phyloP scores from a whole-genome alignment of 2,797 vertebrate genomes.

The Peromyscus eremicus region DNA sequence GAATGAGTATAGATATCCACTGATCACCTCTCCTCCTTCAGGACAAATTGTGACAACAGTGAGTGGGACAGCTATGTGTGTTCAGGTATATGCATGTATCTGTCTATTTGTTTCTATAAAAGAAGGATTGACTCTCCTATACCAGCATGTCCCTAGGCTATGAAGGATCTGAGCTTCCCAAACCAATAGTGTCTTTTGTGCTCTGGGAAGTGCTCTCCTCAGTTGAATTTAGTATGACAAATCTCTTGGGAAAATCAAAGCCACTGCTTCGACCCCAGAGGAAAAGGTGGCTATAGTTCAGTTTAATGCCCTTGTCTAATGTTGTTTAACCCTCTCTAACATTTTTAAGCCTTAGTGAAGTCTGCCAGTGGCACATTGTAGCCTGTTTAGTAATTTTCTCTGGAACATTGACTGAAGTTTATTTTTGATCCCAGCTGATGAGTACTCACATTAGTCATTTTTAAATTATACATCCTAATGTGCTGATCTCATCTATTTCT shows the following conservation, averaged over 20 bases:
- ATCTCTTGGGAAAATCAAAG: conserved; percentile 72
- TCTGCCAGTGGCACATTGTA: neutral
- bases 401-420: conserved; percentile 35
- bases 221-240: conserved; percentile 53
- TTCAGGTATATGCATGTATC: neutral
- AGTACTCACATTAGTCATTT: conserved; percentile 44
- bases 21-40: neutral
- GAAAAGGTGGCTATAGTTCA: conserved; percentile 51
- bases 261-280: neutral
- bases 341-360: conserved; percentile 61
- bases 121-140: neutral
- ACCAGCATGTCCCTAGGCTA: neutral
- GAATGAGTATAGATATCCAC: neutral
- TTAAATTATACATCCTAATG: neutral
- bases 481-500: neutral
- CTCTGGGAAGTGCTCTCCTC: conserved; percentile 22
- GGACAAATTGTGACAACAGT: conserved; percentile 53
- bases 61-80: conserved; percentile 13
- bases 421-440: conserved; percentile 34
- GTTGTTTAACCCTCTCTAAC: conserved; percentile 5
- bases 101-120: conserved; percentile 46
- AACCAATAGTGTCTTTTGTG: conserved; percentile 38
- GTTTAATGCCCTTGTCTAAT: conserved; percentile 65
- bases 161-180: conserved; percentile 61
- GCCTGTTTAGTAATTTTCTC: conserved; percentile 50